Conservation (phyloP, 2,113 vertebrate species). For the Sinocyclocheilus anophthalmus region DNA sequence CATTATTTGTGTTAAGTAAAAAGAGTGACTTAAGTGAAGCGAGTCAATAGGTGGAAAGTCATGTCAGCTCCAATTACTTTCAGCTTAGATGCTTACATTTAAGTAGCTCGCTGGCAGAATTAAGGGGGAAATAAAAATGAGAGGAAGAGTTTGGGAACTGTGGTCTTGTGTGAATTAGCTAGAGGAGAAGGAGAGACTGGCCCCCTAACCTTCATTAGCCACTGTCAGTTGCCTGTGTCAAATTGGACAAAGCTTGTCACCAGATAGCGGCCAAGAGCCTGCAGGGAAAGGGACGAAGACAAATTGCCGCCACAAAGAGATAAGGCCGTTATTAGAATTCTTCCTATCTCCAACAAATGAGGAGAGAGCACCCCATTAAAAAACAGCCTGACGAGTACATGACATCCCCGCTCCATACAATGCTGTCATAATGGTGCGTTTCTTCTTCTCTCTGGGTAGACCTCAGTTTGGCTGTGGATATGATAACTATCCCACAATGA, state of each 20-base stretch:
- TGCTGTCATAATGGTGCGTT: neutral
- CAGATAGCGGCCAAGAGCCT: slow-evolving; percentile 54
- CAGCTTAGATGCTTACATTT: slow-evolving; percentile 17
- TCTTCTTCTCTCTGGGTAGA: neutral
- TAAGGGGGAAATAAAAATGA: slow-evolving; percentile 26
- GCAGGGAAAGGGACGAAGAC: slow-evolving; percentile 53
- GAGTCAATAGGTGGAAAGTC: neutral
- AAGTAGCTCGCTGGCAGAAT: neutral
- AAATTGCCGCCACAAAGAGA: slow-evolving; percentile 61
- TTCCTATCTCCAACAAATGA: slow-evolving; percentile 57
- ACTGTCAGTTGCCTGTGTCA: slow-evolving; percentile 50
- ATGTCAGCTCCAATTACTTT: slow-evolving; percentile 1
- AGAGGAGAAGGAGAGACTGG: slow-evolving; percentile 41
- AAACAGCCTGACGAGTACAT: slow-evolving; percentile 46
- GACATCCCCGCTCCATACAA: slow-evolving; percentile 8
- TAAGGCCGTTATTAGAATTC: slow-evolving; percentile 63
- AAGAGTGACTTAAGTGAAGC: neutral
- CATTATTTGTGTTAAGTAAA: neutral
- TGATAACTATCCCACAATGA: too few species aligned
- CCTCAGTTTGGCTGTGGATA: too few species aligned
- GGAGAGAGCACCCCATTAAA: slow-evolving; percentile 48
- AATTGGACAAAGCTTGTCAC: slow-evolving; percentile 52
- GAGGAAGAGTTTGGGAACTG: slow-evolving; percentile 19
- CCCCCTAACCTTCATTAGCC: slow-evolving; percentile 70
- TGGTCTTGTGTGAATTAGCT: slow-evolving; percentile 49